phyloP scores from a whole-genome alignment of 53 echinoderm and acorn worm genomes.

The Henricia sp. region DNA sequence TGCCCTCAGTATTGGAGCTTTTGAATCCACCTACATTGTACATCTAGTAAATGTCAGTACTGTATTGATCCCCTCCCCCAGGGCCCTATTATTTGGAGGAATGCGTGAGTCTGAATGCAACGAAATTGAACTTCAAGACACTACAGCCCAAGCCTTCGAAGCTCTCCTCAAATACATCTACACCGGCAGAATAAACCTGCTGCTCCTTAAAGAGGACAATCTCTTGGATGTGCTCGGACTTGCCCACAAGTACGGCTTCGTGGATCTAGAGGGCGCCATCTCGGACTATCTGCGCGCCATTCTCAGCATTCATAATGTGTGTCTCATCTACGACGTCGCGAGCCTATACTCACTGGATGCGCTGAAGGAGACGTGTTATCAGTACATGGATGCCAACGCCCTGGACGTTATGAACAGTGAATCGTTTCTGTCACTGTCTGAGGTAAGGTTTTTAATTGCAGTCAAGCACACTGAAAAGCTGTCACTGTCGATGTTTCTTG shows the following conservation, averaged over 20 bases:
- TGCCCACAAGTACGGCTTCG: conserved; percentile 97
- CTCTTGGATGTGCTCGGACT: conserved; percentile 91
- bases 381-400: conserved; percentile 90
- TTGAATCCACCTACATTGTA: too few relatives aligned
- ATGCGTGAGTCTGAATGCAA: conserved; percentile 88
- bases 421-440: conserved; percentile 85
- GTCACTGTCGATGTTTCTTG: too few relatives aligned
- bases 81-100: conserved; percentile 94
- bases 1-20: too few relatives aligned
- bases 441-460: too few relatives aligned
- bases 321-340: conserved; percentile 98
- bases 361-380: conserved; percentile 94
- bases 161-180: conserved; percentile 93
- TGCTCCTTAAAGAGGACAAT: conserved; percentile 88
- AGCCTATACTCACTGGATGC: conserved; percentile 78
- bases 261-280: conserved; percentile 90
- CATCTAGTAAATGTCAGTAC: too few relatives aligned
- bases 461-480: too few relatives aligned
- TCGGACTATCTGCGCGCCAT: conserved; percentile 96
- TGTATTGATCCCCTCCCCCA: conserved; percentile 42
- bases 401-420: conserved; percentile 96
- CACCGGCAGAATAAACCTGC: conserved; percentile 91
- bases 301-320: conserved; percentile 94
- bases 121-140: conserved; percentile 92
- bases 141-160: conserved; percentile 91